Conservation (phyloP, 2,797 vertebrate genomes). For the Tapirus indicus region DNA sequence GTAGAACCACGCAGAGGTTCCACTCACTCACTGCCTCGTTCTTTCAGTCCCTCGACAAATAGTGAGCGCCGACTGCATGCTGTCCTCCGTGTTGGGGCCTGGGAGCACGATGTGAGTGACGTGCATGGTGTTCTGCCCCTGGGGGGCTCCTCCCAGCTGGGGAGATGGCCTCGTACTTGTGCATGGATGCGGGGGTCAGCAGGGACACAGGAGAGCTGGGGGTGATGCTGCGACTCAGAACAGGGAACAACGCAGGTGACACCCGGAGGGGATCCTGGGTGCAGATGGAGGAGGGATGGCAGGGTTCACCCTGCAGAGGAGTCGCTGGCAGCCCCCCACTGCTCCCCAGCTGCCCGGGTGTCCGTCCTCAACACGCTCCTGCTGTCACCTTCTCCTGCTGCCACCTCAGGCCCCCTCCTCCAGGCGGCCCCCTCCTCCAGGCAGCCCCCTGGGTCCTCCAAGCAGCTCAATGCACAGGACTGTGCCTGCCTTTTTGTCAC, state of each 20-base stretch:
- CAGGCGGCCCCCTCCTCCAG: no score
- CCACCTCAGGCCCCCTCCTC: neutral
- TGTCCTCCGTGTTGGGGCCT: fast-evolving
- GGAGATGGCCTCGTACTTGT: fast-evolving
- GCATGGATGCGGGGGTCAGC: fast-evolving
- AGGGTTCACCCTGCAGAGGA: neutral
- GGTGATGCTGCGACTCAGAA: fast-evolving
- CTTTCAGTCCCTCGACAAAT: neutral
- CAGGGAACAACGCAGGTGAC: neutral
- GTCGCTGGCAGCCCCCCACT: fast-evolving
- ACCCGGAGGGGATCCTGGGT: neutral
- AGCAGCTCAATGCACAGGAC: neutral
- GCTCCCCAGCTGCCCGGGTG: fast-evolving
- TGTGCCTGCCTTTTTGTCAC: neutral
- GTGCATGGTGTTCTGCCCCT: fast-evolving
- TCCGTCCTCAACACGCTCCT: fast-evolving
- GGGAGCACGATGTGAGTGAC: fast-evolving
- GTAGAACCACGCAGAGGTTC: fast-evolving
- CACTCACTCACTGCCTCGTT: fast-evolving
- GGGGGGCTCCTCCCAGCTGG: neutral
- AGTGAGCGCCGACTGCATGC: fast-evolving
- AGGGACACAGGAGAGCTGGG: neutral
- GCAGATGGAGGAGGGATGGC: neutral
- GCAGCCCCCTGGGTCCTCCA: neutral
- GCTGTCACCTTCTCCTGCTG: fast-evolving